Percentiles rank a stretch among this genome's conserved stretches.
Evolutionary conservation across 2,888 invertebrate genomes (phyloP).

Genomic region (Dascillus cervinus): DNA sequence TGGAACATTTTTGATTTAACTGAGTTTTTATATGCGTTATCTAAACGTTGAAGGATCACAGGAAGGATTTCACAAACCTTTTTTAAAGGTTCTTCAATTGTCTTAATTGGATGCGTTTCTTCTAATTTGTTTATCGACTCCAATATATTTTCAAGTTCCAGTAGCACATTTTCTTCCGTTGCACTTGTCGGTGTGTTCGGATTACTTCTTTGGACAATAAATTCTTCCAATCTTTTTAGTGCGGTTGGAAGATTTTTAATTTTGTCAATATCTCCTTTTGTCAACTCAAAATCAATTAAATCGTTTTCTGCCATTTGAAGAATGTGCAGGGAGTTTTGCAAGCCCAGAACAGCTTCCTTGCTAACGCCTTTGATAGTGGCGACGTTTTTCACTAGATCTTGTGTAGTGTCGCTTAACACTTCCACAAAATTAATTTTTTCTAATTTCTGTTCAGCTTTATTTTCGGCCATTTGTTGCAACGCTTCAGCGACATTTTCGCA

Average conservation of each 20-base stretch:
- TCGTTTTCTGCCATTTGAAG: constrained; percentile 36
- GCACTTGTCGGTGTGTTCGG: constrained; percentile 1
- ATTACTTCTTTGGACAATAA: constrained; percentile 10
- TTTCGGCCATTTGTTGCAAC: constrained; percentile 9
- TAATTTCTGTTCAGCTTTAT: constrained; percentile 21
- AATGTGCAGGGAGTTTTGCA: constrained; percentile 33
- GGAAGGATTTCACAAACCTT: constrained; percentile 26
- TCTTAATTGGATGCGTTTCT: constrained; percentile 23
- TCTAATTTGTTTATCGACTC: constrained; percentile 23
- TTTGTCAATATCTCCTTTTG: constrained; percentile 17
- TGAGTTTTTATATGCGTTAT: too few relatives aligned
- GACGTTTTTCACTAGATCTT: constrained; percentile 30
- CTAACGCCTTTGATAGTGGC: constrained; percentile 32
- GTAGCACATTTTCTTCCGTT: constrained; percentile 3
- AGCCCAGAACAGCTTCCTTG: constrained; percentile 23
- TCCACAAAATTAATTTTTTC: constrained; percentile 27
- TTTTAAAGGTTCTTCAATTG: constrained; percentile 23
- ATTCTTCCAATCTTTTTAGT: constrained; percentile 10
- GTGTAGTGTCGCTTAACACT: constrained; percentile 27
- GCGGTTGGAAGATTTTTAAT: constrained; percentile 6
- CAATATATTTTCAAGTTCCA: too few relatives aligned
- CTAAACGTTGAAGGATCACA: constrained; percentile 26
- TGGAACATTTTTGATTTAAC: too few relatives aligned
- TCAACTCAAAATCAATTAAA: constrained; percentile 28
- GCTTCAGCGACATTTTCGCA: constrained; percentile 1